phyloP scores from a whole-genome alignment of 1,140 invertebrate species.

The Drosophila equinoxialis region DNA sequence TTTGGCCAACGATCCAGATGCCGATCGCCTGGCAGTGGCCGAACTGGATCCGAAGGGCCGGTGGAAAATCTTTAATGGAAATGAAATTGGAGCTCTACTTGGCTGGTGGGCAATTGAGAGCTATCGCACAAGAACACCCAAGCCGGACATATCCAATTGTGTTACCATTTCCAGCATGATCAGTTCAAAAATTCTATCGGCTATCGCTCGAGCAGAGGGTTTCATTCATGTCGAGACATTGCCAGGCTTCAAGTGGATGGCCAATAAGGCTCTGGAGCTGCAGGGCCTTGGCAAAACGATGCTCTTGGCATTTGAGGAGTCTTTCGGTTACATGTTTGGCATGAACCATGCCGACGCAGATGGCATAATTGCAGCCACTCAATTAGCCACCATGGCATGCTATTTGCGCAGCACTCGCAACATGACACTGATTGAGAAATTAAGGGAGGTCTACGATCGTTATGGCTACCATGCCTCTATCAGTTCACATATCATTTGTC shows the following conservation, averaged over 20 bases:
- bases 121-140: conserved; percentile 84
- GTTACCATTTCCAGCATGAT: conserved; percentile 97
- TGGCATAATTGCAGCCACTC: conserved; percentile 93
- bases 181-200: conserved; percentile 96
- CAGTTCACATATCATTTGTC: conserved; percentile 93
- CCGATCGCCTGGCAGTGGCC: conserved; percentile 96
- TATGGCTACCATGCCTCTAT: conserved; percentile 94
- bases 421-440: conserved; percentile 88
- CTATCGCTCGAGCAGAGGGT: conserved; percentile 93
- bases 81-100: conserved; percentile 96
- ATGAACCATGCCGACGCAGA: conserved; percentile 96
- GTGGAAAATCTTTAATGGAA: conserved; percentile 98
- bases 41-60: conserved; percentile 88
- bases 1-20: conserved; percentile 99
- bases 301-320: conserved; percentile 97
- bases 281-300: conserved; percentile 88
- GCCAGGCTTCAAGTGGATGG: conserved; percentile 99
- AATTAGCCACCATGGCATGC: conserved; percentile 91
- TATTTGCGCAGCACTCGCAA: conserved; percentile 87
- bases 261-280: conserved; percentile 92
- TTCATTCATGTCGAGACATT: conserved; percentile 96
- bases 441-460: conserved; percentile 91
- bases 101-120: conserved; percentile 96
- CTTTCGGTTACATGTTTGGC: conserved; percentile 98
- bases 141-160: conserved; percentile 84